Base-by-base conservation (phyloP, 2,888 invertebrate species). In the Electrophaes corylata region DNA sequence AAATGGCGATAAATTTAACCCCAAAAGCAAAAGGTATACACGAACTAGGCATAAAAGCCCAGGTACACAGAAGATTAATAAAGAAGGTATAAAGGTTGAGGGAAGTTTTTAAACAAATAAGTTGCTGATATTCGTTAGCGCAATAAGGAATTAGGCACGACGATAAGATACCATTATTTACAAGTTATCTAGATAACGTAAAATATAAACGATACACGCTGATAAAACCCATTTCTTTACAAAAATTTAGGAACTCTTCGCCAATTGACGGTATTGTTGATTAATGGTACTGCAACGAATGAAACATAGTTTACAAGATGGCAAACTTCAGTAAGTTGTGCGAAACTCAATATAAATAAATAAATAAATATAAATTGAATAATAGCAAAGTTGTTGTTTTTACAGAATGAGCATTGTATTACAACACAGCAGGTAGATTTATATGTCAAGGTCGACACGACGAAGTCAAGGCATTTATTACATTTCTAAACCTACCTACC, bases 81-180 rank as follows among this genome's bases (percentile, higher is more conserved):
- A 23, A 23, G 6, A 23, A 23, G 2, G 6, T 23, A 6, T 6
- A 23, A 23, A 23, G 6, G 23, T 3, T 5, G 6, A 29, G 2
- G 26, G 10, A 29, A 29, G 3, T 33, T 35, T 35, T 35, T 29
- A 39, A 44, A 52, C 26, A 37, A n/a, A n/a, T 37, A 45, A 51
- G 5, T 10, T 45, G 23, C 20, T 20, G 19, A 29, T 19, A 31
- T 41, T 16, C 33, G 20, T 16, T 16, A n/a, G n/a, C 14, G 11
- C 64, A 65, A 60, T 60, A 64, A 52, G 58, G 65, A 70, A 70
- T 72, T 16, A 16, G 10, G 6, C 72, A 70, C 51, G 31, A 52
- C 60, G 78, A 76, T 79, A 78, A 77, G 77, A 76, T 52, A 37
- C 16, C 37, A 33, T 14, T 20, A 43, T 14, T 14, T 23, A 31